Conservation (phyloP, 2,888 invertebrate genomes). For the Eristalinus sepulchralis region DNA sequence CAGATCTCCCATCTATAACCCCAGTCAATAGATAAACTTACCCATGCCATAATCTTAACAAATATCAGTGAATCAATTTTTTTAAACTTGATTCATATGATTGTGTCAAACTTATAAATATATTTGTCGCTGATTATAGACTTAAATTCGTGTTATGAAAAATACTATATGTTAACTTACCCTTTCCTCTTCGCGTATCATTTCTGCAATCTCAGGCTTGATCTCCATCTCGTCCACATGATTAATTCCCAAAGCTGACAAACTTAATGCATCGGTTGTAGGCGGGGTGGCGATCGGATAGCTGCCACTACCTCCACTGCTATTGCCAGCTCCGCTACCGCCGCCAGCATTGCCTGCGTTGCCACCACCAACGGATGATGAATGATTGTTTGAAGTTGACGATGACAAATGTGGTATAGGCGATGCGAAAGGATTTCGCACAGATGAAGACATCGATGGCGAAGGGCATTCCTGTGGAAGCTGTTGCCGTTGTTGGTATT, state of each 20-base stretch:
- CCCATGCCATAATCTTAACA: neutral
- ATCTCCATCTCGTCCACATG: conserved; percentile 93
- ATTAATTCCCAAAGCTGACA: conserved; percentile 74
- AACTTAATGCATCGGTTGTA: conserved; percentile 52
- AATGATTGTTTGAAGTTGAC: conserved; percentile 66
- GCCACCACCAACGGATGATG: conserved; percentile 75
- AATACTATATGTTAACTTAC: conserved; percentile 84
- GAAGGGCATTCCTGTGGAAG: conserved; percentile 65
- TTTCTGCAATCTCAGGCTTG: conserved; percentile 96
- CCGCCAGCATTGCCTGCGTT: conserved; percentile 78
- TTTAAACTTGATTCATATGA: neutral
- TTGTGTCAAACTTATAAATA: neutral
- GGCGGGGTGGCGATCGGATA: conserved; percentile 67
- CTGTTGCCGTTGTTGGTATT: conserved; percentile 60
- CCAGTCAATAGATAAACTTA: neutral
- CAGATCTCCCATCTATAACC: neutral
- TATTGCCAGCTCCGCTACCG: conserved; percentile 72
- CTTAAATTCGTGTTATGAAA: neutral
- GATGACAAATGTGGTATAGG: conserved; percentile 75
- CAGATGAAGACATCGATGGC: conserved; percentile 73
- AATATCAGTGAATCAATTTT: neutral
- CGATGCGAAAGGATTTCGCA: conserved; percentile 79
- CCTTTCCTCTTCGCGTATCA: conserved; percentile 97
- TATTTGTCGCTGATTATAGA: no score
- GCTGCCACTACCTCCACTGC: conserved; percentile 63